Base-by-base conservation (phyloP, 2,888 invertebrate species). In the Hofmannophila pseudospretella region DNA sequence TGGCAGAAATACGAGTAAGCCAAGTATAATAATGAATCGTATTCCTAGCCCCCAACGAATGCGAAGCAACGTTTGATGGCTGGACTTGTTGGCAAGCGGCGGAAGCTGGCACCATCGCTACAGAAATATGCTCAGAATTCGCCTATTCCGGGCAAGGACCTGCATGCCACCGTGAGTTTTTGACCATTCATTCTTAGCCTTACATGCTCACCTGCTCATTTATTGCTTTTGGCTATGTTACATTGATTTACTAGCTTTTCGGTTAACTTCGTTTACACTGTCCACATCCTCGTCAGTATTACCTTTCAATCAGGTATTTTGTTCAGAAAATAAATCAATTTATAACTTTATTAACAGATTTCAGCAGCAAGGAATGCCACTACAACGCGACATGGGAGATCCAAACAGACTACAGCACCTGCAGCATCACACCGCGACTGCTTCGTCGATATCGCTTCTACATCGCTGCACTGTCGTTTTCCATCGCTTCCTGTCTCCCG, bases 41-140 rank as follows among this genome's bases (percentile, higher is more conserved):
- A n/a, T n/a, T n/a, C n/a, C n/a, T n/a, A 56, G 61, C 54, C 44
- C 35, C 36, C 0, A 39, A 36, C 10, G 44, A 59, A 16, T 91
- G 91, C 58, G 87, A 87, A 8, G 69, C 88, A 0, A 85, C 89
- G 0, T 92, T 91, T 81, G 92, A 92, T 45, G 91, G 87, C 0
- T 92, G 91, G 91, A 86, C 86, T 3, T 92, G 92, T 55, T 91
- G 90, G 84, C 72, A 69, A 8, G 58, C 72, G 4, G 75, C 86
- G 0, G 57, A 72, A 10, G 66, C 73, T 0, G 84, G 78, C 2
- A 74, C 79, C 1, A 55, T 71, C 1, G 76, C 77, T 0, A 57
- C 54, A n/a, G 67, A 80, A 42, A 64, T 86, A 1, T 92, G 92
- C 58, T 88, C 90, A 0, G 87, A 87, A 39, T 90, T 90, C 51